Base-by-base conservation (phyloP, 1,140 invertebrate genomes). In the Drosophila arawakana region DNA sequence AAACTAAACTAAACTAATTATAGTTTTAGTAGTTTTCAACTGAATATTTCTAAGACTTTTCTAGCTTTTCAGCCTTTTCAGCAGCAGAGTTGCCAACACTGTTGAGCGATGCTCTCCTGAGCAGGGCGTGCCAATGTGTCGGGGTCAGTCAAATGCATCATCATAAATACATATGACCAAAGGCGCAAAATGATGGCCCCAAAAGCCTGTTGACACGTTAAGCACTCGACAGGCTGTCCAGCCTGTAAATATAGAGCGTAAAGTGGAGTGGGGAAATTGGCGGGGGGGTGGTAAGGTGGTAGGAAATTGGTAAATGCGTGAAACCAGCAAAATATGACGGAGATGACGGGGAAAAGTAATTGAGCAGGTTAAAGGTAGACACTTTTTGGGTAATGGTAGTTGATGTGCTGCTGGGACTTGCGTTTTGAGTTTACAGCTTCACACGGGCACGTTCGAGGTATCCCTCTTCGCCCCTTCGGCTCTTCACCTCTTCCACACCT, bases 111-210 rank as follows among this genome's bases (percentile, higher is more conserved):
- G 6, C 25, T 30, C 25, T 30, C 3, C 25, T 6, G 9, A 18
- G 9, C 11, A n/a, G 8, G 41, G n/a, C 21, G 46, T 47, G 30
- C 34, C 15, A 25, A 21, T 30, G 41, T 58, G 37, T 61, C 34
- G 43, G 39, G 47, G 41, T 62, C 59, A 46, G 59, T 66, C 25
- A 72, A 66, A 72, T 72, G 69, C 69, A 72, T 55, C 71, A 68
- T 68, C 65, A 73, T 73, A 52, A 73, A 65, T 65, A 65, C 62
- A 67, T 52, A 66, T 67, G 70, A 44, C 41, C 68, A 35, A 35
- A 39, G 52, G 34, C 61, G 43, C 68, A 54, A 71, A 63, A 34
- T 66, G 69, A 49, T 57, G 60, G 46, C 54, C 47, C 34, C 25
- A 57, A 47, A 47, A 59, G 70, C 46, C 49, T 35, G 72, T 62